Evolutionary conservation across 2,888 invertebrate species (phyloP), one percentile per base, ranked within the genome.

Genomic region (Antheraea yamamai): DNA sequence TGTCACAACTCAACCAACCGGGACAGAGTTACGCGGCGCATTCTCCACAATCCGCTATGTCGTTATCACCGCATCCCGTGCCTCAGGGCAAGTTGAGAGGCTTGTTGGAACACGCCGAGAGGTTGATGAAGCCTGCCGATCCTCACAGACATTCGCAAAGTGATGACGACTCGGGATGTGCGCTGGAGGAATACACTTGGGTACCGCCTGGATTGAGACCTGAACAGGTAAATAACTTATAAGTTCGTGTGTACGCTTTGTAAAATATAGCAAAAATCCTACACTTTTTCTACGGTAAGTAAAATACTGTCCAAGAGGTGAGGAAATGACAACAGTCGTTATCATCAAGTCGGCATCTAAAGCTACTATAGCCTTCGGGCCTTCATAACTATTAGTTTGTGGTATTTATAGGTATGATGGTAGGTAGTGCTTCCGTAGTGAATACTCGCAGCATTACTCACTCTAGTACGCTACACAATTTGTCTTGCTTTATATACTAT

Each of bases 121-220:
- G 96, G 78, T 92, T 96, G 79, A 96, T 96, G 87, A 96, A 96
- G 88, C 96, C 96, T 1, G 96, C 95, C 2, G 97, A 97, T 87
- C 97, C 97, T 76, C 98, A 98, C 87, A 92, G 98, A 78, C 97
- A 98, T 86, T 98, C 98, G 73, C 98, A 98, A 90, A 98, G 98
- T 79, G 99, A 99, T 90, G 99, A 99, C 89, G 99, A 99, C 93
- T 98, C 98, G 75, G 99, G 99, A 16, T 99, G 99, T 90, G 99
- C 99, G 35, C 94, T 99, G 80, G 99, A 99, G 90, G 99, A 99
- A 92, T 99, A 99, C 92, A 98, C 99, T 2, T 99, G 99, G 99
- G 98, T 99, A 78, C 99, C 99, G 64, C 98, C 98, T 4, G 99
- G 99, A 78, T 95, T 99, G 23, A 96, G 99, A 89, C 99, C 99